Conservation (phyloP, 2,113 vertebrate genomes). For the Trinectes maculatus region DNA sequence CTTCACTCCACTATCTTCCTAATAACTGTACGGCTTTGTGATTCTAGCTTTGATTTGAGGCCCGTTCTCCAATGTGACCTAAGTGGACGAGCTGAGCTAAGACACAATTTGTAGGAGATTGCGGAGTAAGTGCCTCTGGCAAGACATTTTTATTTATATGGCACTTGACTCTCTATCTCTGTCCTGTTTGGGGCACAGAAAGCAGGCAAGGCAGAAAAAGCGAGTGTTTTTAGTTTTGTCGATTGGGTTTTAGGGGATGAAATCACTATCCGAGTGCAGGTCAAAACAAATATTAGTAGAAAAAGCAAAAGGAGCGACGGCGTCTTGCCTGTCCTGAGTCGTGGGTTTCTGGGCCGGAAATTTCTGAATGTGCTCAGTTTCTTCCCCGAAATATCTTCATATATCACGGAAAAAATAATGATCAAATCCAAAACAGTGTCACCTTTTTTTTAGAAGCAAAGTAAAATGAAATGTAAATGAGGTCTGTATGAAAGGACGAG, state of each 20-base stretch:
- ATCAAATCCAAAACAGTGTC: too few relatives aligned
- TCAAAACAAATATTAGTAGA: slow-evolving; percentile 27
- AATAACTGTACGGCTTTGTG: slow-evolving; percentile 57
- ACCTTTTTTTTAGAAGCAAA: too few relatives aligned
- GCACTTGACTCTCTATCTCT: slow-evolving; percentile 63
- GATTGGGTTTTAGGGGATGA: slow-evolving; percentile 36
- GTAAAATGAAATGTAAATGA: too few relatives aligned
- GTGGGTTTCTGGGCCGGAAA: slow-evolving; percentile 1
- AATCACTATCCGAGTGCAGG: slow-evolving; percentile 14
- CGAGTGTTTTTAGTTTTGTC: slow-evolving; percentile 26
- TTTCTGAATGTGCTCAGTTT: not conserved
- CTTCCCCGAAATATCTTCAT: not conserved
- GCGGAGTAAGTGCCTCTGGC: slow-evolving; percentile 71
- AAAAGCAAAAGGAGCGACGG: too few relatives aligned
- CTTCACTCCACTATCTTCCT: slow-evolving; percentile 57
- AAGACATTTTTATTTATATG: slow-evolving; percentile 70
- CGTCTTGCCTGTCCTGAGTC: too few relatives aligned
- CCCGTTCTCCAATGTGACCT: slow-evolving; percentile 61
- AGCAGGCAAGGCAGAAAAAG: not conserved
- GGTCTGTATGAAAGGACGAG: too few relatives aligned
- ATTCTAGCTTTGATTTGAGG: slow-evolving; percentile 72
- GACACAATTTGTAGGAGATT: slow-evolving; percentile 70
- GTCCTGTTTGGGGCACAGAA: slow-evolving; percentile 18
- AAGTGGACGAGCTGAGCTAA: slow-evolving; percentile 68
- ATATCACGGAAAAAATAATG: not conserved